Percentiles rank a stretch among this genome's conserved stretches.
These are phyloP conservation scores for Piaya cayana DNA, from an alignment of 2,113 vertebrate genomes.

Conservation along the genomic window DNA sequence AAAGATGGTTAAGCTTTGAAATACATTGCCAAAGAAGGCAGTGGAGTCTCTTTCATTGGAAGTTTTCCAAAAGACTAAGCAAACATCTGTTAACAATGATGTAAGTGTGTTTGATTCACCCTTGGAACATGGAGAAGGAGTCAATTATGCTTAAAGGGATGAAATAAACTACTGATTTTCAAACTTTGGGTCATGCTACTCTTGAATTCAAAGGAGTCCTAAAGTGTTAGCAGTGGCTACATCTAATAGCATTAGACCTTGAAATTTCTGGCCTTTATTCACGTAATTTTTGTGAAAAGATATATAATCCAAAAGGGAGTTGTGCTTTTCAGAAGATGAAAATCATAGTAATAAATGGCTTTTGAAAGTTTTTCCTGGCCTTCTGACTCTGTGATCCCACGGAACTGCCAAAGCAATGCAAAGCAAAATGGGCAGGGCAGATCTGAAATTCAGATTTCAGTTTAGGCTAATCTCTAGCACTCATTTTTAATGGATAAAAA, in stretches of 20 bases:
- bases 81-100: conserved; percentile 56
- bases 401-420: neutral
- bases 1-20: neutral
- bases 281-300: neutral
- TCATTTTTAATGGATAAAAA: neutral
- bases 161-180: conserved; percentile 23
- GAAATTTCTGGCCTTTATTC: neutral
- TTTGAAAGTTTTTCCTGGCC: neutral
- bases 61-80: conserved; percentile 23
- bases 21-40: conserved; percentile 46
- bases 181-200: neutral
- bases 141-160: conserved; percentile 25
- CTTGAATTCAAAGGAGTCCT: conserved; percentile 13
- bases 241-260: conserved; percentile 15
- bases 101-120: conserved; percentile 21
- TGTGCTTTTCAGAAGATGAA: conserved; percentile 11
- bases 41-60: conserved; percentile 5
- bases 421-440: neutral
- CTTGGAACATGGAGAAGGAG: neutral
- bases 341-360: conserved; percentile 5
- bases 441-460: neutral
- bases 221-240: conserved; percentile 9
- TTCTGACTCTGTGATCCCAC: neutral
- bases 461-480: neutral
- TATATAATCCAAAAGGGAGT: neutral